Evolutionary conservation across 1,140 invertebrate species (phyloP).

Genomic region (Pteromalus puparum): DNA sequence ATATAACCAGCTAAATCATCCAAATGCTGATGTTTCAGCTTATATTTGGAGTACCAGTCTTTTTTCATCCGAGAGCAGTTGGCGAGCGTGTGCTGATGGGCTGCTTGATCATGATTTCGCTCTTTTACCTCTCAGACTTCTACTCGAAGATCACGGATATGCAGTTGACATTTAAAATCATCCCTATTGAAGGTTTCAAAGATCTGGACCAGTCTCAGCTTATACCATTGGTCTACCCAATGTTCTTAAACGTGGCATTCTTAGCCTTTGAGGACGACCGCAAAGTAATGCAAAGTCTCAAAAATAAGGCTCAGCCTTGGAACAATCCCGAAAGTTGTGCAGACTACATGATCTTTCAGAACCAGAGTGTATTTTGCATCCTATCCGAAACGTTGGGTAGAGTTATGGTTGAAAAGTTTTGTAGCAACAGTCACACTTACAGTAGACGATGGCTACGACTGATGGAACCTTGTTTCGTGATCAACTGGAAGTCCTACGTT

Average conservation of each 20-base stretch:
- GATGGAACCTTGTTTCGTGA: conserved; percentile 7
- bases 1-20: not conserved
- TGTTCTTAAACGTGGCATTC: not conserved
- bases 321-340: not conserved
- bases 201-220: conserved; percentile 24
- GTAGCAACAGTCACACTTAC: not conserved
- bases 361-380: conserved; percentile 33
- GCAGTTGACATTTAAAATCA: fast-evolving
- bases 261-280: not conserved
- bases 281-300: not conserved
- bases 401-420: not conserved
- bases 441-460: not conserved
- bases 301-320: not conserved
- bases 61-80: not conserved
- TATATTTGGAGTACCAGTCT: not conserved
- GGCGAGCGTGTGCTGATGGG: conserved; percentile 13
- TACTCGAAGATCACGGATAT: not conserved
- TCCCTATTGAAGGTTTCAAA: not conserved
- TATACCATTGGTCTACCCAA: not conserved
- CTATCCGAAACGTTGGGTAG: not conserved
- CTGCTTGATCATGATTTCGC: not conserved
- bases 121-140: not conserved
- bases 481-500: not conserved
- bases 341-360: fast-evolving
- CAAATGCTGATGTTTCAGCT: not conserved